Conservation (phyloP, 1,140 invertebrate genomes). For the Nomia melanderi region DNA sequence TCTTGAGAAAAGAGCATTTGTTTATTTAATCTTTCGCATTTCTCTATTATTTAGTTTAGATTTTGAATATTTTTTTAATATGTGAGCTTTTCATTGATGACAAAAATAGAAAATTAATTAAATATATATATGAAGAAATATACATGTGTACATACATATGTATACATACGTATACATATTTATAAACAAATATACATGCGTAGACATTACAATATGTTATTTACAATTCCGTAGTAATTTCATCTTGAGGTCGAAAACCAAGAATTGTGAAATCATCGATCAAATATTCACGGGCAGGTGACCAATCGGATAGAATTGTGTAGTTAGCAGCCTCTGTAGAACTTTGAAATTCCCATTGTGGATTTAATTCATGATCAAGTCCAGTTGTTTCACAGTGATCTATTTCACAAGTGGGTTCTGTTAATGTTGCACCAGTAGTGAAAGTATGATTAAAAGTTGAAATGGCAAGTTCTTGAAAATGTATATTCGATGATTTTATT, state of each 20-base stretch:
- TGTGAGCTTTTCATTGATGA: background rate
- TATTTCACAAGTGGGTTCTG: constrained; percentile 47
- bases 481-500: constrained; percentile 45
- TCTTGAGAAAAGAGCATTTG: background rate
- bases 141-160: constrained; percentile 16
- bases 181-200: constrained; percentile 33
- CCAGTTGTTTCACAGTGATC: constrained; percentile 52
- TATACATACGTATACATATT: constrained; percentile 28
- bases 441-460: constrained; percentile 77
- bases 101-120: constrained; percentile 9
- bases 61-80: background rate
- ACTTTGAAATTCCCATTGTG: constrained; percentile 81
- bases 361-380: constrained; percentile 75
- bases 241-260: constrained; percentile 88
- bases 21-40: background rate
- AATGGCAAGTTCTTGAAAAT: constrained; percentile 76
- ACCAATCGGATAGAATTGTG: constrained; percentile 83
- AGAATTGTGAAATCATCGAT: constrained; percentile 88
- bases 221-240: constrained; percentile 89
- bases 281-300: constrained; percentile 84
- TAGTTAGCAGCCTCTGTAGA: constrained; percentile 76
- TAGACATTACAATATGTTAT: constrained; percentile 23
- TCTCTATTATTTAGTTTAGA: background rate
- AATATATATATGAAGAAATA: constrained; percentile 34
- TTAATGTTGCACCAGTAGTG: constrained; percentile 45